These are phyloP conservation scores for Poeciliopsis occidentalis DNA, from an alignment of 2,113 vertebrate genomes.

Conservation along the genomic window DNA sequence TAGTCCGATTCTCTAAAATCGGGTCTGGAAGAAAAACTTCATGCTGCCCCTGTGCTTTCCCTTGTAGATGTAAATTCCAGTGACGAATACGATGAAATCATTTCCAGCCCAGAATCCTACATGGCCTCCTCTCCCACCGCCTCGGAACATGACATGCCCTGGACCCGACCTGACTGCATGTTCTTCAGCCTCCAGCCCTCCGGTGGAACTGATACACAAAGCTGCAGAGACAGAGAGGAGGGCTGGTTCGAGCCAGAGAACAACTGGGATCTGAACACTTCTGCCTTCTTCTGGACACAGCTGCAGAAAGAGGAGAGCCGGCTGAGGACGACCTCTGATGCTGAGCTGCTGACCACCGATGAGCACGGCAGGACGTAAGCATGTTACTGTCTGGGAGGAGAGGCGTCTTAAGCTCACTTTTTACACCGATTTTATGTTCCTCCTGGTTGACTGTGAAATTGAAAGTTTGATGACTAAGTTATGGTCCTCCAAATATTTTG, in stretches of 20 bases:
- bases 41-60: no score
- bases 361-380: slow-evolving; percentile 78
- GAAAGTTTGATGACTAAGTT: not conserved
- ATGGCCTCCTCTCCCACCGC: slow-evolving; percentile 25
- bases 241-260: not conserved
- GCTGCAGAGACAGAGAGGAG: not conserved
- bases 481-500: no score
- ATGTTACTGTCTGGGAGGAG: not conserved
- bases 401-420: no score
- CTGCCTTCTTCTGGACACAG: slow-evolving; percentile 83
- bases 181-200: slow-evolving; percentile 14
- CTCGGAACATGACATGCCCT: slow-evolving; percentile 26
- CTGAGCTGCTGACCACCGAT: slow-evolving; percentile 73
- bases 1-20: no score
- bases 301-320: slow-evolving; percentile 77
- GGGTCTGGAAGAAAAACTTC: no score
- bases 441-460: not conserved
- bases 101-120: slow-evolving; percentile 53
- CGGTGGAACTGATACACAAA: accelerated
- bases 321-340: slow-evolving; percentile 65
- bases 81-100: no score
- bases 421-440: no score
- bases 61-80: no score
- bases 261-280: slow-evolving; percentile 46
- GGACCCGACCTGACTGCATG: slow-evolving; percentile 35